Evolutionary conservation across 35 echinoderm and acorn worm genomes (phyloP).

Genomic region (Hemicentrotus pulcherrimus): DNA sequence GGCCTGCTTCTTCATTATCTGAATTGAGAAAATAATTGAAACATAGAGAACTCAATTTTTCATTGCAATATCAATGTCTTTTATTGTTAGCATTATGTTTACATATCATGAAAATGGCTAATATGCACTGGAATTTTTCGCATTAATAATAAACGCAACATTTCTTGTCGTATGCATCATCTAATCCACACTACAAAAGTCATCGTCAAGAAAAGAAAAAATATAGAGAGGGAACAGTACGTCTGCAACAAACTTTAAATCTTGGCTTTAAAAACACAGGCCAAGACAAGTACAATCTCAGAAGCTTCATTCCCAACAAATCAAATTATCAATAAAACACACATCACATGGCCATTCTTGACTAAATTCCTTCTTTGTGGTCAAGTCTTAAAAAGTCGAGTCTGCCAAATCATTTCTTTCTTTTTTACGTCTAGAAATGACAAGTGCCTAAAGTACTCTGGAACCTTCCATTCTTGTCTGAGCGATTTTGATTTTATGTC

Average conservation of each 20-base stretch:
- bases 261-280: neutral
- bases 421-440: neutral
- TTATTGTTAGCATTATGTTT: conserved; percentile 34
- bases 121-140: conserved; percentile 54
- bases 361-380: neutral
- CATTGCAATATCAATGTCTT: conserved; percentile 49
- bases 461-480: neutral
- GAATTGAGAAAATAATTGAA: too few relatives aligned
- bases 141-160: conserved; percentile 47
- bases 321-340: neutral
- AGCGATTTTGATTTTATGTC: neutral
- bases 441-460: neutral
- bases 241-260: neutral
- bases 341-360: neutral
- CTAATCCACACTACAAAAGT: conserved; percentile 52
- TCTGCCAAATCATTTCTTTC: neutral
- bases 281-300: neutral
- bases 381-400: conserved; percentile 17
- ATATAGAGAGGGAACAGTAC: neutral
- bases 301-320: neutral
- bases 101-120: conserved; percentile 56
- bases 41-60: neutral
- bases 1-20: neutral
- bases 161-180: conserved; percentile 21
- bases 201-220: neutral